A percentile compares a stretch with the other conserved stretches of the same genome.
Evolutionary conservation across 2,888 invertebrate species (phyloP).

Genomic region (Mythimna ferrago): DNA sequence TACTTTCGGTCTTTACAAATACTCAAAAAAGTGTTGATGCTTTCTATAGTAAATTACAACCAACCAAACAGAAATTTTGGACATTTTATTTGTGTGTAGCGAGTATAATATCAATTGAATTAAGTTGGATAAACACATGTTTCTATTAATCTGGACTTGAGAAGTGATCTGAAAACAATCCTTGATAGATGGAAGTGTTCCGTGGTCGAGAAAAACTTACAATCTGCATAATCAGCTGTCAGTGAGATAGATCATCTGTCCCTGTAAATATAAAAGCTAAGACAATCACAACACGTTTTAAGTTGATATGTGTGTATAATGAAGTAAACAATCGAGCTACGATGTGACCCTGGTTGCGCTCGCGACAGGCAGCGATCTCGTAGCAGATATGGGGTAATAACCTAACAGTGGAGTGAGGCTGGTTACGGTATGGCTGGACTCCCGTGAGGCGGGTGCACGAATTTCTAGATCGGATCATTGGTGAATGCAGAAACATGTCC

Average conservation of each 20-base stretch:
- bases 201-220: constrained; percentile 89
- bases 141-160: constrained; percentile 75
- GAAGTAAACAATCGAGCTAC: constrained; percentile 81
- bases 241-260: constrained; percentile 91
- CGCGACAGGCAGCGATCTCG: constrained; percentile 75
- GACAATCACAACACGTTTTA: constrained; percentile 87
- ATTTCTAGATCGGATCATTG: constrained; percentile 75
- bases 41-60: constrained; percentile 90
- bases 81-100: constrained; percentile 85
- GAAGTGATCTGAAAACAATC: constrained; percentile 79
- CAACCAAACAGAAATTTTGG: constrained; percentile 89
- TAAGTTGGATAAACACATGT: constrained; percentile 76
- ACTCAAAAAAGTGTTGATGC: constrained; percentile 91
- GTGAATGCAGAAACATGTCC: constrained; percentile 84
- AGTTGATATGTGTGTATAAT: constrained; percentile 79
- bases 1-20: constrained; percentile 82
- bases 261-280: constrained; percentile 90
- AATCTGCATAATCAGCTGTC: constrained; percentile 91
- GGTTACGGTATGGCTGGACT: constrained; percentile 84
- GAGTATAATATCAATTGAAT: constrained; percentile 85
- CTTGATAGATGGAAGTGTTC: constrained; percentile 87
- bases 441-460: constrained; percentile 79
- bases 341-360: constrained; percentile 82
- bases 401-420: constrained; percentile 85
- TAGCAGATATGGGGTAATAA: constrained; percentile 89